Base-by-base conservation (phyloP, 1,140 invertebrate genomes). In the Mesaphorura yosii region DNA sequence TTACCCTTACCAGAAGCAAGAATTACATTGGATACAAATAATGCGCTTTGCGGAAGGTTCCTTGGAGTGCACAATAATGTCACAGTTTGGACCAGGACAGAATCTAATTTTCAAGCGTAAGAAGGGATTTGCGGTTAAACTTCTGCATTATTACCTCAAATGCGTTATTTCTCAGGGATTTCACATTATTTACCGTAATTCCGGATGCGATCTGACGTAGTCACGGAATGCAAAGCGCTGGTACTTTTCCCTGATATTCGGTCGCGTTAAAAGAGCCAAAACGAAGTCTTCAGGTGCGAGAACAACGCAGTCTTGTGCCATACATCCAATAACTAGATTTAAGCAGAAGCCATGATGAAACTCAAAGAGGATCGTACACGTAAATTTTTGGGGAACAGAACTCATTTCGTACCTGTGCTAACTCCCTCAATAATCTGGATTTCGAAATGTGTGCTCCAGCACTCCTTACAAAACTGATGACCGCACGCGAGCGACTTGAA, bases 61-160 rank as follows among this genome's bases (percentile, higher is more conserved):
- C 66, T 81, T 80, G 23, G 85, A 83, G 64, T 78, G 73, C 55
- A 91, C 76, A 39, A 92, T 77, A 58, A 89, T 80, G 70, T 86
- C 82, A 75, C 95, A 99, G 73, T 97, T 96, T 40, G 88, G 83
- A 50, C 94, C 93, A 39, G 93, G 91, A 73, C 95, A 99, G 70
- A 94, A 97, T 31, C 58, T 60, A 44, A 12, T 14, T 20, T 10
- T 37, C 12, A 42, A 17, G 28, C 44, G 6, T 25, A 19, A 46
- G 31, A 31, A 12, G 17, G 31, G 14, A 48, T 31, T 27, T 22
- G 38, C 5, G 6, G 6, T 46, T 10, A 46, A 46, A 22, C 14
- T 14, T 46, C 10, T 12, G 22, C 19, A 20, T 22, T 12, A 25
- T 12, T 12, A 17, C 10, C 6, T 10, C n/a, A 41, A 41, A 20